Evolutionary conservation across 2,888 invertebrate species (phyloP).

Genomic region (Bombylius discolor): DNA sequence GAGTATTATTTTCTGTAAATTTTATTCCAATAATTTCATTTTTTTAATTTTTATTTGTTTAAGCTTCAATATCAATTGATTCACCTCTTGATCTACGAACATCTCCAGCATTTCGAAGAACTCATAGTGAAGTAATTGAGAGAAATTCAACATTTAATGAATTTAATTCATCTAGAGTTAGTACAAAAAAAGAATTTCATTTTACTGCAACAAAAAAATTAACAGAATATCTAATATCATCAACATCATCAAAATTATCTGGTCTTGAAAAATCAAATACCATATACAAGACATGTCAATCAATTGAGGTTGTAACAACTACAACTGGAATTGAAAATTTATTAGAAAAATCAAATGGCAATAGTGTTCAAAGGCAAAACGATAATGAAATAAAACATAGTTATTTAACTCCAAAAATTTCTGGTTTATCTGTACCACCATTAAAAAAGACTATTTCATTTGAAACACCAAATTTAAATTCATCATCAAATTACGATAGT

Average conservation of each 20-base stretch:
- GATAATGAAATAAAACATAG: neutral
- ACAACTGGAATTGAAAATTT: slow-evolving; percentile 18
- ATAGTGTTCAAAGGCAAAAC: neutral
- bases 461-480: slow-evolving; percentile 2
- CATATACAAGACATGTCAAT: slow-evolving; percentile 29
- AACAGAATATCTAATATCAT: slow-evolving; percentile 10
- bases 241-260: slow-evolving; percentile 7
- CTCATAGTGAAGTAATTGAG: slow-evolving; percentile 19
- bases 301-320: slow-evolving; percentile 28
- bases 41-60: neutral
- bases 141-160: neutral
- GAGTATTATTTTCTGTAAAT: neutral
- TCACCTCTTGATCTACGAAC: slow-evolving; percentile 29
- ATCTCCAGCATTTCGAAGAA: slow-evolving; percentile 30
- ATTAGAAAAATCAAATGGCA: neutral
- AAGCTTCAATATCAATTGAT: neutral
- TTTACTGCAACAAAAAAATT: slow-evolving; percentile 12
- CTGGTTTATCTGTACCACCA: neutral
- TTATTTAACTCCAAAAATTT: slow-evolving; percentile 4
- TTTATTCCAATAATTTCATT: neutral
- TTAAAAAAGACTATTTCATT: slow-evolving; percentile 12
- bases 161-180: slow-evolving; percentile 6
- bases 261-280: slow-evolving; percentile 18
- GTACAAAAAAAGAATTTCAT: slow-evolving; percentile 11
- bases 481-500: neutral